Conservation (phyloP, 2,797 vertebrate genomes). For the Borostomias antarcticus region DNA sequence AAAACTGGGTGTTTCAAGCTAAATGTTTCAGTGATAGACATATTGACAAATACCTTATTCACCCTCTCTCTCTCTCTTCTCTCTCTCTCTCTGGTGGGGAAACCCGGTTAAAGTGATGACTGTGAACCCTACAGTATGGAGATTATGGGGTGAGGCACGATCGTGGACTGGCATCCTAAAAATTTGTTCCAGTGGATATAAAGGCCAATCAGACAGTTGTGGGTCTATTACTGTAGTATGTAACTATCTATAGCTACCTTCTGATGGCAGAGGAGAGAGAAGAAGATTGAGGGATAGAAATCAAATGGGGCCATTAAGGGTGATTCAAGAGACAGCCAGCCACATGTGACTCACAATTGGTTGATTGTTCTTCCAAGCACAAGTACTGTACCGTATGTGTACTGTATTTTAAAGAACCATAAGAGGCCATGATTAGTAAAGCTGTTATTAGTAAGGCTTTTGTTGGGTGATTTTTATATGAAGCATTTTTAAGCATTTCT, state of each 20-base stretch:
- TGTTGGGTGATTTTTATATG: not conserved
- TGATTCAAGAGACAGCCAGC: too few relatives aligned
- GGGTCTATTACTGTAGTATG: slow-evolving; percentile 58
- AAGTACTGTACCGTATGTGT: too few relatives aligned
- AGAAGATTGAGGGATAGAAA: too few relatives aligned
- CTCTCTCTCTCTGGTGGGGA: not conserved
- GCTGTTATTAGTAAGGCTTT: not conserved
- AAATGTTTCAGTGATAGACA: too few relatives aligned
- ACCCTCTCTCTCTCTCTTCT: not conserved
- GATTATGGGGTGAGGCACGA: not conserved
- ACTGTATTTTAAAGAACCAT: not conserved
- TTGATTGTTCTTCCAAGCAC: not conserved
- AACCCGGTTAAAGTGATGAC: not conserved
- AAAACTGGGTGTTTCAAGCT: slow-evolving; percentile 1
- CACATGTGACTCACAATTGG: not conserved
- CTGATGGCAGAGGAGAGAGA: slow-evolving; percentile 41
- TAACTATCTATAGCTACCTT: slow-evolving; percentile 61
- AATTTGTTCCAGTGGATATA: slow-evolving; percentile 59
- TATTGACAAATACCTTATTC: too few relatives aligned
- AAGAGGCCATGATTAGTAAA: too few relatives aligned
- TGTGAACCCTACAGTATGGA: not conserved
- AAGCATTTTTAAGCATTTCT: slow-evolving; percentile 19
- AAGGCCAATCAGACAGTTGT: slow-evolving; percentile 56
- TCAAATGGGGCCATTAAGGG: too few relatives aligned
- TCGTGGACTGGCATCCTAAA: slow-evolving; percentile 53